These are phyloP conservation scores for Drosophila pseudoananassae DNA, from an alignment of 1,140 invertebrate species.

Conservation along the genomic window DNA sequence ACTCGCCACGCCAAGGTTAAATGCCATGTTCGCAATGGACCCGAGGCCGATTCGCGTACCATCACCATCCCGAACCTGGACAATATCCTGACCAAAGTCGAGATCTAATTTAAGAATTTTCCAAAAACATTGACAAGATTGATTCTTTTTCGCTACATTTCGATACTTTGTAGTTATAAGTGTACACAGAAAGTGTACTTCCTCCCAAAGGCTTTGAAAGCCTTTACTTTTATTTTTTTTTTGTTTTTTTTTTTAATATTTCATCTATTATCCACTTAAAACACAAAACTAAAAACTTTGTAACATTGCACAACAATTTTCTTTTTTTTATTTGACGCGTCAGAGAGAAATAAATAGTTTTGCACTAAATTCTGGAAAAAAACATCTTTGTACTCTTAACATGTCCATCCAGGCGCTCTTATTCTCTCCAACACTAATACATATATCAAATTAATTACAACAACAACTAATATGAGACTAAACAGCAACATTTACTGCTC, in stretches of 20 bases:
- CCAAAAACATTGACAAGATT: conserved; percentile 14
- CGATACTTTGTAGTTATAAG: neutral
- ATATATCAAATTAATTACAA: conserved; percentile 36
- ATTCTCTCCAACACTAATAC: conserved; percentile 1
- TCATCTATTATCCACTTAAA: no score
- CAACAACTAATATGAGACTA: conserved; percentile 42
- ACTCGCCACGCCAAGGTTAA: neutral
- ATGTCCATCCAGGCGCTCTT: neutral
- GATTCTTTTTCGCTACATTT: conserved; percentile 1
- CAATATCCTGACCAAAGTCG: conserved; percentile 16
- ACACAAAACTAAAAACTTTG: neutral
- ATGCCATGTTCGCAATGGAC: conserved; percentile 33
- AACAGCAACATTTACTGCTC: conserved; percentile 41
- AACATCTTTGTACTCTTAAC: neutral
- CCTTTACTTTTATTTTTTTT: conserved; percentile 1
- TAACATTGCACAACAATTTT: conserved; percentile 21
- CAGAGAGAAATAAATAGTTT: neutral
- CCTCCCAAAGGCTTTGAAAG: neutral
- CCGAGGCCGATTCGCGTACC: conserved; percentile 34
- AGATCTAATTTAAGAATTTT: conserved; percentile 2
- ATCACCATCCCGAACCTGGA: conserved; percentile 34
- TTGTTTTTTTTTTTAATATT: neutral
- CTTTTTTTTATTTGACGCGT: neutral
- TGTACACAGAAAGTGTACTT: conserved; percentile 11
- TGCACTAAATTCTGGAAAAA: no score